A percentile compares a stretch with the other conserved stretches of the same genome.
These are phyloP conservation scores for Esox masquinongy DNA, from an alignment of 2,797 vertebrate species.

Conservation along the genomic window DNA sequence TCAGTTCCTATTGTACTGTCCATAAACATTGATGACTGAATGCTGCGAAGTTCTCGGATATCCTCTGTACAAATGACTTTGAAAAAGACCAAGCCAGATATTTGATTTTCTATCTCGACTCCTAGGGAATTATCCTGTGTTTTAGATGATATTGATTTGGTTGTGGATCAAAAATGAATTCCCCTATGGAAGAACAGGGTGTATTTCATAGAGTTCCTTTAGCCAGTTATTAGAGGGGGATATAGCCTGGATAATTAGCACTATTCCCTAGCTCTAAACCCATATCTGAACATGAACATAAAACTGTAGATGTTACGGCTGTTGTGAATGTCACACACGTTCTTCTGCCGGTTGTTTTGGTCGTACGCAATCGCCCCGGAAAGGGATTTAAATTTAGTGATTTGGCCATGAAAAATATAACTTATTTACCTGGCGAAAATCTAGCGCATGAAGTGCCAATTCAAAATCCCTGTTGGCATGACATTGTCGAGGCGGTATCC, in stretches of 20 bases:
- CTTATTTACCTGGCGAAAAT: constrained; percentile 45
- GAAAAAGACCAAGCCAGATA: constrained; percentile 47
- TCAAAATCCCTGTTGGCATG: constrained; percentile 42
- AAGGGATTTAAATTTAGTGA: constrained; percentile 41
- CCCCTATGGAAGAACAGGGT: constrained; percentile 40
- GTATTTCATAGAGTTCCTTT: constrained; percentile 45
- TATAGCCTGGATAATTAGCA: constrained; percentile 52
- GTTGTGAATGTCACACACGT: constrained; percentile 42
- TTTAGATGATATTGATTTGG: constrained; percentile 52
- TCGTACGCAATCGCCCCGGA: constrained; percentile 40
- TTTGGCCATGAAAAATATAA: constrained; percentile 35
- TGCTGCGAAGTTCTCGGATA: constrained; percentile 37
- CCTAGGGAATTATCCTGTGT: constrained; percentile 48
- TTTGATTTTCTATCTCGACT: constrained; percentile 45
- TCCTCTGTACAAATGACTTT: constrained; percentile 46
- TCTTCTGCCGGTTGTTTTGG: constrained; percentile 54
- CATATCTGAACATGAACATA: constrained; percentile 38
- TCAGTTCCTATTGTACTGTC: background rate
- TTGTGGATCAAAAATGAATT: constrained; percentile 51
- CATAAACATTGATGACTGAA: constrained; percentile 37
- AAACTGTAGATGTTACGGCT: constrained; percentile 32
- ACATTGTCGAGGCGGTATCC: constrained; percentile 41
- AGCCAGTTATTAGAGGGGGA: constrained; percentile 49
- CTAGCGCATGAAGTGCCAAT: constrained; percentile 33
- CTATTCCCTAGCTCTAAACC: constrained; percentile 39